phyloP scores from a whole-genome alignment of 92 coral and sea anemone genomes.

The Epizoanthus scotinus region DNA sequence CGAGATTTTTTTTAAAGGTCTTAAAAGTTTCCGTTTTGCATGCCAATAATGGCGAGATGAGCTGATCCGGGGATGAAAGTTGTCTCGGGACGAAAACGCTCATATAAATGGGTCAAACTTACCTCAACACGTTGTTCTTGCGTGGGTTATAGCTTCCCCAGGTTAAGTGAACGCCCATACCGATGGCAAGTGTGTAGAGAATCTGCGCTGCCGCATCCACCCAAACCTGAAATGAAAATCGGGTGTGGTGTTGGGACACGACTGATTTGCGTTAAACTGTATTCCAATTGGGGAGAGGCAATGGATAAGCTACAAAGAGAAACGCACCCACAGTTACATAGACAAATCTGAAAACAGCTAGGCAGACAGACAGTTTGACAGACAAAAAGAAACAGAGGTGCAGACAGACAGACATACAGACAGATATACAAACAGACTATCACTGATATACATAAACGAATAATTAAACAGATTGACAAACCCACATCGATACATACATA shows the following conservation, averaged over 20 bases:
- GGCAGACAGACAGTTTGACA: neutral
- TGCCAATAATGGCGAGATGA: no score
- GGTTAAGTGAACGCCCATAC: conserved; percentile 79
- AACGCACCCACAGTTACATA: neutral
- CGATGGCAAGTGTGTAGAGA: conserved; percentile 81
- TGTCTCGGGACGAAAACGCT: no score
- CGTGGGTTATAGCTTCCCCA: conserved; percentile 90
- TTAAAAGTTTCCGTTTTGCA: no score
- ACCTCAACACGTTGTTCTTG: conserved; percentile 70
- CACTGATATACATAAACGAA: no score
- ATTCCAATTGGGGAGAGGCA: neutral
- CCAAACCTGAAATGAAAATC: conserved; percentile 70
- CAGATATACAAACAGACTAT: no score
- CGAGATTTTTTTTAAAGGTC: no score
- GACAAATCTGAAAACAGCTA: neutral
- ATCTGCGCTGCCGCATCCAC: conserved; percentile 89
- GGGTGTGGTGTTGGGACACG: neutral
- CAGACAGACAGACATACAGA: neutral
- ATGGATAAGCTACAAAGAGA: neutral
- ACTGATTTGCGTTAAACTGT: neutral
- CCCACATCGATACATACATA: no score
- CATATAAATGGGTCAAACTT: no score
- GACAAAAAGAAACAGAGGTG: neutral
- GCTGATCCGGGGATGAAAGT: no score
- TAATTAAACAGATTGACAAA: no score